Evolutionary conservation across 2,888 invertebrate genomes (phyloP).

Genomic region (Protodeltote pygarga): DNA sequence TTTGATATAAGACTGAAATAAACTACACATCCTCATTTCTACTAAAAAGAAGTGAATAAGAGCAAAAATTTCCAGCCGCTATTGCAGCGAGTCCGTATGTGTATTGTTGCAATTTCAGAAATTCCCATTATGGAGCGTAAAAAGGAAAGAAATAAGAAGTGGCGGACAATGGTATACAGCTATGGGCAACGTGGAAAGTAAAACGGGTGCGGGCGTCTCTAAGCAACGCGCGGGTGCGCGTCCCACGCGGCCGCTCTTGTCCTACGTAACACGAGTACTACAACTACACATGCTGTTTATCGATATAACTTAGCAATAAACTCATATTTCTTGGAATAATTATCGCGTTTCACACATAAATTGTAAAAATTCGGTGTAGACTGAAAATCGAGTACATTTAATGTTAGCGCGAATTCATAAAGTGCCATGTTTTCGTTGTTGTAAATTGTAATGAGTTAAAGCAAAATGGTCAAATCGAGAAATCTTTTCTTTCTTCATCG

Average conservation of each 20-base stretch:
- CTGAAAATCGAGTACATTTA: slow-evolving; percentile 22
- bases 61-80: slow-evolving; percentile 53
- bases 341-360: slow-evolving; percentile 27
- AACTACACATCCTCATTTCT: slow-evolving; percentile 29
- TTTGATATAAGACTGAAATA: slow-evolving; percentile 40
- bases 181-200: slow-evolving; percentile 38
- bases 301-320: slow-evolving; percentile 27
- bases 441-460: slow-evolving; percentile 11
- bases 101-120: slow-evolving; percentile 86
- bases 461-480: too few relatives aligned
- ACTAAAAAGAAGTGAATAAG: slow-evolving; percentile 43
- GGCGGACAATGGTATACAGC: slow-evolving; percentile 70
- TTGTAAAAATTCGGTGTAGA: slow-evolving; percentile 21
- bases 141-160: slow-evolving; percentile 80
- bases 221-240: slow-evolving; percentile 52
- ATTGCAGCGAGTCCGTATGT: slow-evolving; percentile 72
- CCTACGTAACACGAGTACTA: slow-evolving; percentile 27
- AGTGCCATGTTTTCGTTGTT: slow-evolving; percentile 23
- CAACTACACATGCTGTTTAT: slow-evolving; percentile 15
- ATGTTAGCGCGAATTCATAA: slow-evolving; percentile 26
- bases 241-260: slow-evolving; percentile 24
- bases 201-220: slow-evolving; percentile 53
- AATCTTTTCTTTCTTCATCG: too few relatives aligned
- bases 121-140: slow-evolving; percentile 82
- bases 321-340: slow-evolving; percentile 41